phyloP scores from a whole-genome alignment of 2,888 invertebrate species.

The Gryllus longicercus region DNA sequence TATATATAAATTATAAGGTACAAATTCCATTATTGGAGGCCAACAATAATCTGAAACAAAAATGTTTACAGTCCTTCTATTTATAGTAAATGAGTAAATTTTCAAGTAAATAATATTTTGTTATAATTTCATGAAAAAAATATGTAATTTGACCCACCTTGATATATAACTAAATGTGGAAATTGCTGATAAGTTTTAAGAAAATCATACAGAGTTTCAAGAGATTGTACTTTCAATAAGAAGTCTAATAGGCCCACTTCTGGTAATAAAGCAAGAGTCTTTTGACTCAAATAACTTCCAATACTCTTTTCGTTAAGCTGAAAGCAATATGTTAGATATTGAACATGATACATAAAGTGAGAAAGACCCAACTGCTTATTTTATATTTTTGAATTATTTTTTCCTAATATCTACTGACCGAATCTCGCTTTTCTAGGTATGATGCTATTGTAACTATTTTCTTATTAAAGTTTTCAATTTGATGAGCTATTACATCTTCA shows the following conservation, averaged over 20 bases:
- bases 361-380: too few relatives aligned
- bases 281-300: not conserved
- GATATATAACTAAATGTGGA: not conserved
- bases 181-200: not conserved
- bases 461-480: not conserved
- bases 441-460: not conserved
- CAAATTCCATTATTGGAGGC: constrained; percentile 12
- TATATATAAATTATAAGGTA: constrained; percentile 12
- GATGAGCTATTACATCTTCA: not conserved
- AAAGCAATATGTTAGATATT: too few relatives aligned
- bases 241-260: not conserved
- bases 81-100: too few relatives aligned
- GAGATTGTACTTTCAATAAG: not conserved
- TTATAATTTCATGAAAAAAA: not conserved
- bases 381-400: not conserved
- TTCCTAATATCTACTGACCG: not conserved
- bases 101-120: too few relatives aligned
- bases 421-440: constrained; percentile 3
- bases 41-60: constrained; percentile 20
- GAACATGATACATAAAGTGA: too few relatives aligned
- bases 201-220: not conserved
- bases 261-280: not conserved
- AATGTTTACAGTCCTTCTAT: not conserved
- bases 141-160: not conserved
- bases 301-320: not conserved